phyloP scores from a whole-genome alignment of 1,140 invertebrate species.

The Rhagoletis zephyria region DNA sequence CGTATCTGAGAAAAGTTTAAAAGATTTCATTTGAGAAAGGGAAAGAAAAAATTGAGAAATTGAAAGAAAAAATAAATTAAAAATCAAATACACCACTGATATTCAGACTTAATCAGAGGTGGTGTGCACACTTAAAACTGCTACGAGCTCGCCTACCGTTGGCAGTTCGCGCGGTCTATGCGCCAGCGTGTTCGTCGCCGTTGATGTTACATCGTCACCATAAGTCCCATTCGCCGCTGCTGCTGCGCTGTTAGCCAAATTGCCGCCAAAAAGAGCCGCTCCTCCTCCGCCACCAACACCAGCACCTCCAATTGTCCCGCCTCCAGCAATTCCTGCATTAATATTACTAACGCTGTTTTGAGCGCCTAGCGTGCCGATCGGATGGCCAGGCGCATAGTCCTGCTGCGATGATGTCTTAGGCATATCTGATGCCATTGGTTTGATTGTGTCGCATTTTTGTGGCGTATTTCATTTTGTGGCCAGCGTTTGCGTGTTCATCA shows the following conservation, averaged over 20 bases:
- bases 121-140: background rate
- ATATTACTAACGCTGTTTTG: slow-evolving; percentile 8
- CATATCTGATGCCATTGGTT: slow-evolving; percentile 76
- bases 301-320: background rate
- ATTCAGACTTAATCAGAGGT: background rate
- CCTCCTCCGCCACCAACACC: background rate
- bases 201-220: slow-evolving; percentile 69
- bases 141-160: slow-evolving; percentile 61
- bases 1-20: slow-evolving; percentile 77
- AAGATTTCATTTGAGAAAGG: background rate
- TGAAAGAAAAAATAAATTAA: background rate
- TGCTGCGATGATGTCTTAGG: slow-evolving; percentile 82
- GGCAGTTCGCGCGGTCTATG: slow-evolving; percentile 75
- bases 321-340: slow-evolving; percentile 2
- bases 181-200: slow-evolving; percentile 70
- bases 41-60: background rate
- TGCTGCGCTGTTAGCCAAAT: slow-evolving; percentile 74
- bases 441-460: slow-evolving; percentile 21
- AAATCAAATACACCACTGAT: background rate
- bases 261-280: slow-evolving; percentile 59
- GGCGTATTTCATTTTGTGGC: background rate
- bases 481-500: background rate
- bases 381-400: slow-evolving; percentile 70
- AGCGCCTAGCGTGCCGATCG: background rate
- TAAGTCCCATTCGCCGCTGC: slow-evolving; percentile 71